Conservation (phyloP, 2,888 invertebrate species). For the Empis livida region DNA sequence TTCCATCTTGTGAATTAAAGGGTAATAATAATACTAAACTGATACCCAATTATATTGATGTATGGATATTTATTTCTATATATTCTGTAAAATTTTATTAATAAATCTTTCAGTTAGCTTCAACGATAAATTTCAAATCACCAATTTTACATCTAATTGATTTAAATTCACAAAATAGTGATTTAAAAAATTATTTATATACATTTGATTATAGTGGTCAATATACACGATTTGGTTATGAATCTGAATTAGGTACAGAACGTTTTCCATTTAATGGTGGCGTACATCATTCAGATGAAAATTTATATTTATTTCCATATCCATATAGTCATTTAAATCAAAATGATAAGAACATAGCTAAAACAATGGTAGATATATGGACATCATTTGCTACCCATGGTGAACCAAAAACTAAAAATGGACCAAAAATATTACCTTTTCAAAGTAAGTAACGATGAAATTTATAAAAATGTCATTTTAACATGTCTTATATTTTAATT, state of each 20-base stretch:
- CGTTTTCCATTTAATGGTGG: slow-evolving; percentile 36
- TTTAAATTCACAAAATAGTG: slow-evolving; percentile 10
- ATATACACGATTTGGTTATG: slow-evolving; percentile 34
- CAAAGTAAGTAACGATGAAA: slow-evolving; percentile 12
- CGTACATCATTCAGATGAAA: slow-evolving; percentile 46
- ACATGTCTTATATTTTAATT: slow-evolving; percentile 1
- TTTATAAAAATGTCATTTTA: neutral
- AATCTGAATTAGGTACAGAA: slow-evolving; percentile 27
- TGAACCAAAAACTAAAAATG: slow-evolving; percentile 16
- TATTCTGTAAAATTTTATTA: neutral
- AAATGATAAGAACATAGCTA: slow-evolving; percentile 31
- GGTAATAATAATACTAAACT: slow-evolving; percentile 22
- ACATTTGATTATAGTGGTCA: slow-evolving; percentile 39
- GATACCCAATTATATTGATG: slow-evolving; percentile 38
- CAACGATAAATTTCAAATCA: slow-evolving; percentile 33
- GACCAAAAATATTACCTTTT: slow-evolving; percentile 13
- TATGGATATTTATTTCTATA: slow-evolving; percentile 1
- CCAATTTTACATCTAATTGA: slow-evolving; percentile 31
- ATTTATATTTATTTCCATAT: slow-evolving; percentile 42
- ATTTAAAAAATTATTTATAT: slow-evolving; percentile 34
- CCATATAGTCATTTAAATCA: slow-evolving; percentile 24
- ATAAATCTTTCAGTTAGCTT: slow-evolving; percentile 17
- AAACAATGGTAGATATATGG: slow-evolving; percentile 37
- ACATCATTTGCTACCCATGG: slow-evolving; percentile 32
- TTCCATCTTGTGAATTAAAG: neutral